Percentiles rank a stretch among this genome's conserved stretches.
Evolutionary conservation across 2,888 invertebrate genomes (phyloP).

Genomic region (Branchipolynoe longqiensis): DNA sequence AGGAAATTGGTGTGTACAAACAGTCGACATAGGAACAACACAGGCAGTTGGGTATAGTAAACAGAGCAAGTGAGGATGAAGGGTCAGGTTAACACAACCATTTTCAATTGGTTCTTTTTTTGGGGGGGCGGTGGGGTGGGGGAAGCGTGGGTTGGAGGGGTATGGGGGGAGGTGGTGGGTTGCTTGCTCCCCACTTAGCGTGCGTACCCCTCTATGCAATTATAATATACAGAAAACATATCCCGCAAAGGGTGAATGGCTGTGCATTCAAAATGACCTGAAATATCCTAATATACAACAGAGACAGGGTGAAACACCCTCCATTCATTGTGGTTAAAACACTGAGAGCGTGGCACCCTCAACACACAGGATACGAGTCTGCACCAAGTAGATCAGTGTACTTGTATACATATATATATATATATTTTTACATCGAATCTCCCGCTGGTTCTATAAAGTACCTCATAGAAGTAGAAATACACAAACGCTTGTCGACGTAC

Average conservation of each 20-base stretch:
- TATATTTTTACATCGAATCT: constrained; percentile 18
- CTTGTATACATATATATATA: too few species aligned
- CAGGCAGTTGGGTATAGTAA: too few species aligned
- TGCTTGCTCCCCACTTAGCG: background rate
- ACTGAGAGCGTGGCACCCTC: background rate
- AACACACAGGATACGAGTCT: background rate
- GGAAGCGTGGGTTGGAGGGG: too few species aligned
- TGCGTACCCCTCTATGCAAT: background rate
- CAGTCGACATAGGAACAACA: background rate
- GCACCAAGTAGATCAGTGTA: constrained; percentile 40
- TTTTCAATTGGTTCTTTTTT: background rate
- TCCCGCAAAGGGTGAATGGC: background rate
- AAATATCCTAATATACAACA: constrained; percentile 10
- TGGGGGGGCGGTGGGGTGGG: too few species aligned
- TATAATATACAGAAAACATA: background rate
- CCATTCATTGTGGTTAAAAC: background rate
- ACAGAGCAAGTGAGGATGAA: background rate
- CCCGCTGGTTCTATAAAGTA: constrained; percentile 15
- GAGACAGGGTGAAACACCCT: background rate
- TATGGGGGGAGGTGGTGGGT: too few species aligned
- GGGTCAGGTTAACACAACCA: background rate
- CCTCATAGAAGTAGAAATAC: constrained; percentile 45
- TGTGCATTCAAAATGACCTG: background rate
- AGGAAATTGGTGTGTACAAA: constrained; percentile 22
- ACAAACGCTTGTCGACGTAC: constrained; percentile 33